A percentile compares a stretch with the other conserved stretches of the same genome.
These are phyloP conservation scores for Tetragonula clypearis DNA, from an alignment of 1,140 invertebrate species.

Conservation along the genomic window DNA sequence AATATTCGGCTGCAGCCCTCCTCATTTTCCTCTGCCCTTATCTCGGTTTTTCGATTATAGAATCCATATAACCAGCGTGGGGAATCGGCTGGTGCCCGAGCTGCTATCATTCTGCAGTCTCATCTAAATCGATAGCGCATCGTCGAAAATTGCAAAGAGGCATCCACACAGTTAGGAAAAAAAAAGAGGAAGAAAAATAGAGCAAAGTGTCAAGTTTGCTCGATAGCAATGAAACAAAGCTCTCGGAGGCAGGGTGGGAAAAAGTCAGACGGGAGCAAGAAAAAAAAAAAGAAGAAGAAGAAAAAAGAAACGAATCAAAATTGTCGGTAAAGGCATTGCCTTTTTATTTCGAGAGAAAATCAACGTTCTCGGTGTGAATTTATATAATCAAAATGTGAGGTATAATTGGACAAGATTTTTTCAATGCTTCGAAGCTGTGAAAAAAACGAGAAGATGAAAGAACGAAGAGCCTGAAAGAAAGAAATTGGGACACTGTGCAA, in stretches of 20 bases:
- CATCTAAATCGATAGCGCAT: slow-evolving; percentile 41
- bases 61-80: slow-evolving; percentile 29
- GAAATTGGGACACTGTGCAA: neutral
- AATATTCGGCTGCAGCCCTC: slow-evolving; percentile 17
- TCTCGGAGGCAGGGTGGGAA: too few relatives aligned
- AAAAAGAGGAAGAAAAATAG: too few relatives aligned
- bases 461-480: neutral
- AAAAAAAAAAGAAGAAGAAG: neutral
- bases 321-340: neutral
- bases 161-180: neutral
- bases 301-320: neutral
- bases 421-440: too few relatives aligned
- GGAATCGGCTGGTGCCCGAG: neutral
- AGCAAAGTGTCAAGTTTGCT: neutral
- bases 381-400: neutral
- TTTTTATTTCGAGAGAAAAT: neutral
- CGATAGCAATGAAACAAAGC: neutral
- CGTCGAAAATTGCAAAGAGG: slow-evolving; percentile 37
- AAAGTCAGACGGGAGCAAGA: neutral
- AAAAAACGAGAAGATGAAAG: neutral
- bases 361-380: neutral
- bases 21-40: slow-evolving; percentile 29
- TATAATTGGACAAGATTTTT: neutral
- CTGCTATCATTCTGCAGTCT: slow-evolving; percentile 36
- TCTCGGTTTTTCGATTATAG: slow-evolving; percentile 27